Evolutionary conservation across 2,888 invertebrate genomes (phyloP).

Genomic region (Mythimna impura): DNA sequence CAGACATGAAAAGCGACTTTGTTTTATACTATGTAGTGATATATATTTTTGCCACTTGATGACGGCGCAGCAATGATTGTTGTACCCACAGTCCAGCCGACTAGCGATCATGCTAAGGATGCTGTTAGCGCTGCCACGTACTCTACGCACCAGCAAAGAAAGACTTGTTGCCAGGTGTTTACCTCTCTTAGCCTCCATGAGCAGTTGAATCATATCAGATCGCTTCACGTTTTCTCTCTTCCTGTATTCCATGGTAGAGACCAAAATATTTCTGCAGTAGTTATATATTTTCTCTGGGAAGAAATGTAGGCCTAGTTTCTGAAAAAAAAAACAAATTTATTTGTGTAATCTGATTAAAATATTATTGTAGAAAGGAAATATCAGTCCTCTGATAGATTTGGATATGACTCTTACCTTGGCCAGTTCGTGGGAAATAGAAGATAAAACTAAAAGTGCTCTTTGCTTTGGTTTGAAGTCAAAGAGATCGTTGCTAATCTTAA

Average conservation of each 20-base stretch:
- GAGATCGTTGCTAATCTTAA: slow-evolving; percentile 72
- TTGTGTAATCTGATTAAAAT: too few species aligned
- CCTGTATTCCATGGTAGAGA: slow-evolving; percentile 81
- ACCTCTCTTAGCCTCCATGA: slow-evolving; percentile 88
- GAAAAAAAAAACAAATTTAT: background rate
- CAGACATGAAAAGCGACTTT: too few species aligned
- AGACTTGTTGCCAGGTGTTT: background rate
- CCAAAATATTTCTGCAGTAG: slow-evolving; percentile 76
- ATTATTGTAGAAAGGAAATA: background rate
- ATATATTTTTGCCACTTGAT: too few species aligned
- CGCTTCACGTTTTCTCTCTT: slow-evolving; percentile 85
- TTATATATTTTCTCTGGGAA: slow-evolving; percentile 66
- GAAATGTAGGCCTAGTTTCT: slow-evolving; percentile 72
- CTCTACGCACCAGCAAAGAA: too few species aligned
- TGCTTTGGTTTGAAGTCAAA: slow-evolving; percentile 71
- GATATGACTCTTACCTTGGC: slow-evolving; percentile 66
- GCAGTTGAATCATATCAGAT: slow-evolving; percentile 90
- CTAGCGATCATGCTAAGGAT: too few species aligned
- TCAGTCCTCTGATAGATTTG: too few species aligned
- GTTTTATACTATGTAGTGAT: too few species aligned
- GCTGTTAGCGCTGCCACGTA: too few species aligned
- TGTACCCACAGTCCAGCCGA: too few species aligned
- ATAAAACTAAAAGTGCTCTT: slow-evolving; percentile 65
- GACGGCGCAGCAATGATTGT: too few species aligned
- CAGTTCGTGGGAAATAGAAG: slow-evolving; percentile 66